These are phyloP conservation scores for Ichneumoninae sp. DNA, from an alignment of 2,888 invertebrate genomes.

Conservation along the genomic window DNA sequence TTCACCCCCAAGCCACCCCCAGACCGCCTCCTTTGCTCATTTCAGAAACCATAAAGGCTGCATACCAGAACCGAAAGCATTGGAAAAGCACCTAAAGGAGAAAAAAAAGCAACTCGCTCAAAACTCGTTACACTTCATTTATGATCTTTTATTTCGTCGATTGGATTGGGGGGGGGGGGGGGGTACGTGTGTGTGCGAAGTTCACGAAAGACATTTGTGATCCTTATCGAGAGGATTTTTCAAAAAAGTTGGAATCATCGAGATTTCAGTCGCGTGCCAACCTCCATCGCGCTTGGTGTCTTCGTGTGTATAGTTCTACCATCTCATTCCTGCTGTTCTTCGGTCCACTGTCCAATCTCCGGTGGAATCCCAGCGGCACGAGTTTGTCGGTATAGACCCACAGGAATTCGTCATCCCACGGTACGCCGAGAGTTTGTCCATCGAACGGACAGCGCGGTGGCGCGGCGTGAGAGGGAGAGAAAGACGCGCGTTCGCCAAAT, in stretches of 20 bases:
- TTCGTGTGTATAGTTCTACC: constrained; percentile 2
- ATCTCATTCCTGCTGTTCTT: constrained; percentile 53
- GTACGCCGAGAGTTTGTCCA: constrained; percentile 56
- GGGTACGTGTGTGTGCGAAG: not conserved
- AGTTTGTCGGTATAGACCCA: constrained; percentile 78
- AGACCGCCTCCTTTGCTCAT: constrained; percentile 32
- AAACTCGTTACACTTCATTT: constrained; percentile 55
- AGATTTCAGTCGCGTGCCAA: constrained; percentile 64
- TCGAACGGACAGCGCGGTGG: constrained; percentile 50
- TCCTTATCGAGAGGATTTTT: constrained; percentile 35
- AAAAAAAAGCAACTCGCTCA: constrained; percentile 22
- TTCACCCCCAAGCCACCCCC: constrained; percentile 8
- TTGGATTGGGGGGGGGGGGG: not conserved
- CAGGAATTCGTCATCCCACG: constrained; percentile 66
- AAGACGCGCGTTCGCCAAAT: constrained; percentile 80
- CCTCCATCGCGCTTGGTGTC: not conserved
- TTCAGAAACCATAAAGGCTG: constrained; percentile 36
- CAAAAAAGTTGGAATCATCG: constrained; percentile 53
- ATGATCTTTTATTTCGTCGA: constrained; percentile 13
- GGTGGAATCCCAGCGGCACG: constrained; percentile 70
- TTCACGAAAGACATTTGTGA: constrained; percentile 27
- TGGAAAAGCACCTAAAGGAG: constrained; percentile 22
- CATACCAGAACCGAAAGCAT: constrained; percentile 27
- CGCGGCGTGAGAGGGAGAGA: constrained; percentile 46
- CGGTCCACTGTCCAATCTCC: constrained; percentile 62